Base-by-base conservation (phyloP, 2,113 vertebrate genomes). In the Garra rufa region DNA sequence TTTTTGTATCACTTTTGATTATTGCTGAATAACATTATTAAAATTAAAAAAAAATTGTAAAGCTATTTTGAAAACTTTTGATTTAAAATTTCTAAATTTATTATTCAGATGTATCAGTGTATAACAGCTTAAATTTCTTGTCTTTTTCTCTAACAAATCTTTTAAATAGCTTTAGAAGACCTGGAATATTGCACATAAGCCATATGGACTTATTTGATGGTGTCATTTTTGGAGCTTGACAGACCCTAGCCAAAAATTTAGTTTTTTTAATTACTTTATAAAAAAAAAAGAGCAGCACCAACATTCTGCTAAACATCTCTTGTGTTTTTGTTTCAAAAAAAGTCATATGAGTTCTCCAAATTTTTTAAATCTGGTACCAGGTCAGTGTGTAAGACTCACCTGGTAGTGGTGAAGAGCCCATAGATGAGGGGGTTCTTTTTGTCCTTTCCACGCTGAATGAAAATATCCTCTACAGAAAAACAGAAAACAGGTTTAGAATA, bases 401-500 rank as follows among this genome's bases (percentile, higher is more conserved):
- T 95, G 61, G 93, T 93, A 38, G 95, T 95, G 79, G 94, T 95
- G 81, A 95, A 95, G 85, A 95, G 86, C 79, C 93, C 94, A 3
- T 95, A 95, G 92, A 95, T 94, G 59, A 95, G 91, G 26, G 94
- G 95, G 83, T 93, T 95, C 85, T 92, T 95, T 92, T 94, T 92
- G 88, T 95, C 94, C 89, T 94, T 95, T 19, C 92, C 94, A 6
- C 92, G 90, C 26, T 94, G 94, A 86, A 95, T 94, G 46, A 95
- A 95, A 81, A 95, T 88, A 85, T 95, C 94, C 93, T 95, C 95
- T 95, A 86, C 1, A 86, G 78, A 46, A 30, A 61, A 78, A 55
- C 14, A 70, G 1, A 83, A 80, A 21, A 55, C 15, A 85, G n/a
- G 67, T 83, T 86, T 50, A 50, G 26, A 85, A 78, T 26, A 86